A percentile compares a stretch with the other conserved stretches of the same genome.
These are phyloP conservation scores for Scomber scombrus DNA, from an alignment of 2,113 vertebrate species.

Conservation along the genomic window DNA sequence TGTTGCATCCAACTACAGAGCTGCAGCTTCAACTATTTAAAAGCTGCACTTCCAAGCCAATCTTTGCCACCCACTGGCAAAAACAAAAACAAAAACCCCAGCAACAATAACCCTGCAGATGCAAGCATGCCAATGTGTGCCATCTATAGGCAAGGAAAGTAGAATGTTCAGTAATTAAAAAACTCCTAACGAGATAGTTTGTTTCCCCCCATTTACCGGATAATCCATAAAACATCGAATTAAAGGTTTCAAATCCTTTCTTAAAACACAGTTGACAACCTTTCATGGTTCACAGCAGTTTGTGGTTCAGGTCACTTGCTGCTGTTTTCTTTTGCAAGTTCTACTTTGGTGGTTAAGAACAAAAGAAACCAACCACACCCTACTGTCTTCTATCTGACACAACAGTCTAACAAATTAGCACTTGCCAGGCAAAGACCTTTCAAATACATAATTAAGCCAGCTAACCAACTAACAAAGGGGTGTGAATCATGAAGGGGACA, in stretches of 20 bases:
- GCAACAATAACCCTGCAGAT: conserved; percentile 1
- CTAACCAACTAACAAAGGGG: conserved; percentile 51
- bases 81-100: background rate
- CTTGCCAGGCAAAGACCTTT: conserved; percentile 45
- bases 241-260: conserved; percentile 28
- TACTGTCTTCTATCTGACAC: conserved; percentile 54
- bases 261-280: conserved; percentile 48
- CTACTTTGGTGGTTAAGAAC: conserved; percentile 53
- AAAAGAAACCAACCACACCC: conserved; percentile 54
- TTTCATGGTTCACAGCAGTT: conserved; percentile 65
- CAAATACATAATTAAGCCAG: conserved; percentile 68
- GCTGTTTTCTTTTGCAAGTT: conserved; percentile 24
- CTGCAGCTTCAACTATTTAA: background rate
- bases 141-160: background rate
- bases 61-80: conserved; percentile 10
- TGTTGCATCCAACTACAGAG: background rate
- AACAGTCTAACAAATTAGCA: conserved; percentile 67
- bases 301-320: conserved; percentile 59
- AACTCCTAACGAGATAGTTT: background rate
- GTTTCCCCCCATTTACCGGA: background rate
- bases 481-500: conserved; percentile 49
- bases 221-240: background rate
- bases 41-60: background rate
- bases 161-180: background rate
- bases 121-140: background rate